Conservation (phyloP, 2,797 vertebrate genomes). For the Chelon auratus region DNA sequence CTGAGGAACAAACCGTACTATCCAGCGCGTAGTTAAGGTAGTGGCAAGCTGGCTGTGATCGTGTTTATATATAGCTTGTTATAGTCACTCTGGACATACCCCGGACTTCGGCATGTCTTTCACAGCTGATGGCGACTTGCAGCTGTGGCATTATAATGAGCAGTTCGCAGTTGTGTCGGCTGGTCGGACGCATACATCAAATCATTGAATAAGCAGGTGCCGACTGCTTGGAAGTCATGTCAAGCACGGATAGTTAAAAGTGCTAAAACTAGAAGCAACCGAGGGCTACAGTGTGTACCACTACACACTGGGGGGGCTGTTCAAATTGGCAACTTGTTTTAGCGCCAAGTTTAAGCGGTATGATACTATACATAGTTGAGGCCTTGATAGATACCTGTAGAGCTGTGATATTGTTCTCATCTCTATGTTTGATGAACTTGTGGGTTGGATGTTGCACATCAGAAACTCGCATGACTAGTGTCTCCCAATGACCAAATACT, state of each 20-base stretch:
- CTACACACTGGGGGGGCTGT: conserved; percentile 10
- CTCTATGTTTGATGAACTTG: too few relatives aligned
- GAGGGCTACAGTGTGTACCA: not conserved
- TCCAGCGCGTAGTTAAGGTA: conserved; percentile 9
- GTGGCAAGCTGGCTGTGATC: conserved; percentile 27
- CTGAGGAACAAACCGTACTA: conserved; percentile 2
- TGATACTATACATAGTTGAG: not conserved
- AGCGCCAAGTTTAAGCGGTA: conserved; percentile 23
- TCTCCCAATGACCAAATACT: too few relatives aligned
- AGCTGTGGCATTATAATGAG: conserved; percentile 56
- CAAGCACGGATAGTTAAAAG: conserved; percentile 31
- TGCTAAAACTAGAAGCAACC: not conserved
- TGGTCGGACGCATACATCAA: conserved; percentile 47
- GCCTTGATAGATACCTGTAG: too few relatives aligned
- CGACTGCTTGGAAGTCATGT: conserved; percentile 37
- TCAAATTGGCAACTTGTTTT: conserved; percentile 19
- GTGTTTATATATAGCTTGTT: conserved; percentile 51
- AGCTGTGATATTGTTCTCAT: too few relatives aligned
- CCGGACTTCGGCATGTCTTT: conserved; percentile 44
- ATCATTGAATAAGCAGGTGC: conserved; percentile 57
- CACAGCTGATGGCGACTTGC: conserved; percentile 51
- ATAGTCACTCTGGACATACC: conserved; percentile 16
- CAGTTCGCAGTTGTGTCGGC: conserved; percentile 20
- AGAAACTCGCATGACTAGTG: too few relatives aligned
- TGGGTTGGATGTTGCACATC: too few relatives aligned